These are phyloP conservation scores for Corythornis madagascariensis DNA, from an alignment of 2,113 vertebrate genomes.

Conservation along the genomic window DNA sequence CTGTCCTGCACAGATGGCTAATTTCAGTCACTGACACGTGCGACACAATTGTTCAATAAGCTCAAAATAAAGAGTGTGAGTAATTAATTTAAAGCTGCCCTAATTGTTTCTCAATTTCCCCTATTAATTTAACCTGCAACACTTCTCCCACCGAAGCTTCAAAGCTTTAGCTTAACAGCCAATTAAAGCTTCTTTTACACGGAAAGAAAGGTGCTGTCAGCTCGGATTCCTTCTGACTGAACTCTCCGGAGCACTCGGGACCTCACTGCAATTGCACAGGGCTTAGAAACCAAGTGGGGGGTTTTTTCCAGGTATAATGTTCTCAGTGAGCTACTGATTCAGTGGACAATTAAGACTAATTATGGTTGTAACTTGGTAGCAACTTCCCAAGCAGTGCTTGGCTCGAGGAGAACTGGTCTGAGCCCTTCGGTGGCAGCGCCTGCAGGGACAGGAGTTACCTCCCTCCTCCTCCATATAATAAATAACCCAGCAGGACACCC, in stretches of 20 bases:
- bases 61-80: conserved; percentile 43
- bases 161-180: conserved; percentile 13
- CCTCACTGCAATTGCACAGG: not conserved
- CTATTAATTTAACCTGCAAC: conserved; percentile 23
- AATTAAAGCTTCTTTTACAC: conserved; percentile 26
- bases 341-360: not conserved
- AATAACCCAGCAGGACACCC: not conserved
- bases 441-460: too few relatives aligned
- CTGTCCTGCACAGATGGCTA: conserved; percentile 34
- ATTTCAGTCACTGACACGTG: not conserved
- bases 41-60: conserved; percentile 35
- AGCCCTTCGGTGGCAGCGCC: not conserved
- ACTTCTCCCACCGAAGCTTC: not conserved
- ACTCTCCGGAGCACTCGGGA: not conserved
- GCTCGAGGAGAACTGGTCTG: not conserved
- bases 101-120: conserved; percentile 40
- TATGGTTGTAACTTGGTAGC: not conserved
- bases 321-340: conserved; percentile 15
- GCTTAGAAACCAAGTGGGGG: not conserved
- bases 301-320: not conserved
- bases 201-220: not conserved
- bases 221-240: not conserved
- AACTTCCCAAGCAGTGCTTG: not conserved
- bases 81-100: conserved; percentile 57
- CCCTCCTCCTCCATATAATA: not conserved